Evolutionary conservation across 2,797 vertebrate species (phyloP).

Genomic region (Chromis chromis): DNA sequence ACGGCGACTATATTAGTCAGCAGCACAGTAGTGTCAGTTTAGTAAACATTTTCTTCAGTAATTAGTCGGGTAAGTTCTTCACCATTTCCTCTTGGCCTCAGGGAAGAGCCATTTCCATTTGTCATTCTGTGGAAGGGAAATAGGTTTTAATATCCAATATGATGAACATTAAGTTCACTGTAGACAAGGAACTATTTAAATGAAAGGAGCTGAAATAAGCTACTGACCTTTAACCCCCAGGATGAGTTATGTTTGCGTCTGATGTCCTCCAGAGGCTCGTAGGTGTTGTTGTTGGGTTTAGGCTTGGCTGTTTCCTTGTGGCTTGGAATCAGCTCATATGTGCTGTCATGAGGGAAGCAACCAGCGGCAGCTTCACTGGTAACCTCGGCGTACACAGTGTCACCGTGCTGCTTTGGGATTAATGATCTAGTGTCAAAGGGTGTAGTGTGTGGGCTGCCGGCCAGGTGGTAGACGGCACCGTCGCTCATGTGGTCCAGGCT

Average conservation of each 20-base stretch:
- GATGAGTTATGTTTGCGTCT: conserved; percentile 67
- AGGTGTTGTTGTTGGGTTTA: conserved; percentile 58
- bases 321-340: conserved; percentile 73
- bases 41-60: conserved; percentile 41
- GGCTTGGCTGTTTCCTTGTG: conserved; percentile 19
- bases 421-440: conserved; percentile 3
- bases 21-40: conserved; percentile 63
- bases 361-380: conserved; percentile 23
- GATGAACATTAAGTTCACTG: neutral
- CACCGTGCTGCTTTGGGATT: conserved; percentile 6
- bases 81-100: conserved; percentile 82
- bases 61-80: conserved; percentile 20
- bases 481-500: conserved; percentile 65
- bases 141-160: neutral
- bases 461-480: conserved; percentile 74
- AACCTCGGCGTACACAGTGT: conserved; percentile 74
- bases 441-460: conserved; percentile 38
- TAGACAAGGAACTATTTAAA: neutral
- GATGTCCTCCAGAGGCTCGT: conserved; percentile 75
- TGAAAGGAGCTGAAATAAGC: neutral
- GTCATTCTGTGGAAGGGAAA: conserved; percentile 81
- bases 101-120: conserved; percentile 88
- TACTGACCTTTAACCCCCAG: conserved; percentile 82
- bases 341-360: conserved; percentile 37
- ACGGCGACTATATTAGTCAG: conserved; percentile 3